Evolutionary conservation across 2,113 vertebrate genomes (phyloP).

Genomic region (Triplophysa siluroides): DNA sequence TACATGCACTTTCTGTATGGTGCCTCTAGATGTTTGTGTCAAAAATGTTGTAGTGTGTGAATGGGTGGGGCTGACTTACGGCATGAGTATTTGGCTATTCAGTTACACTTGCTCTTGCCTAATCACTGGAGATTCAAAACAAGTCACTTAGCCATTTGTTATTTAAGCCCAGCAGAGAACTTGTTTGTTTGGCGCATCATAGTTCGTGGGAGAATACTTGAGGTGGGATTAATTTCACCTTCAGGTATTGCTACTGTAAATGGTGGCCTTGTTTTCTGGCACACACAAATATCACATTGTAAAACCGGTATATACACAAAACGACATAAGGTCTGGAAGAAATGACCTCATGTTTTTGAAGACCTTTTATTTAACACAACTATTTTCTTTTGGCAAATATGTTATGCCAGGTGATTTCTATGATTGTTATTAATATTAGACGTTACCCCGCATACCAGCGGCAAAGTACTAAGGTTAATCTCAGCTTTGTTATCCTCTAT

Average conservation of each 20-base stretch:
- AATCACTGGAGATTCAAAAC: conserved; percentile 64
- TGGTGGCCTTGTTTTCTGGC: neutral
- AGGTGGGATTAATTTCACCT: conserved; percentile 61
- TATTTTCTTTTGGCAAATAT: no score
- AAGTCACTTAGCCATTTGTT: conserved; percentile 63
- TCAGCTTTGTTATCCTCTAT: conserved; percentile 35
- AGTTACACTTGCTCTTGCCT: conserved; percentile 64
- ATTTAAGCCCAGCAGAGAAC: conserved; percentile 62
- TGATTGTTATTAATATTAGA: no score
- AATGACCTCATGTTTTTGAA: neutral
- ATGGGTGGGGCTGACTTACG: conserved; percentile 52
- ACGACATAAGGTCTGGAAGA: neutral
- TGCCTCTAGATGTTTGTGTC: neutral
- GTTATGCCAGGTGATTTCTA: no score
- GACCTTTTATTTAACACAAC: no score
- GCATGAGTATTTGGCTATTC: conserved; percentile 61
- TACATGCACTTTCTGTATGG: neutral
- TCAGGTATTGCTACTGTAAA: conserved; percentile 34
- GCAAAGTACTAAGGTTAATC: conserved; percentile 41
- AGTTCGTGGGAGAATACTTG: conserved; percentile 55
- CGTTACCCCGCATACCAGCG: neutral
- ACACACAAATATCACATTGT: conserved; percentile 17
- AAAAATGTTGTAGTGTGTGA: neutral
- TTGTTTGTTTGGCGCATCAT: conserved; percentile 61
- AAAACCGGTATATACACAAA: conserved; percentile 17